These are phyloP conservation scores for Phengaris arion DNA, from an alignment of 2,888 invertebrate genomes.

Conservation along the genomic window DNA sequence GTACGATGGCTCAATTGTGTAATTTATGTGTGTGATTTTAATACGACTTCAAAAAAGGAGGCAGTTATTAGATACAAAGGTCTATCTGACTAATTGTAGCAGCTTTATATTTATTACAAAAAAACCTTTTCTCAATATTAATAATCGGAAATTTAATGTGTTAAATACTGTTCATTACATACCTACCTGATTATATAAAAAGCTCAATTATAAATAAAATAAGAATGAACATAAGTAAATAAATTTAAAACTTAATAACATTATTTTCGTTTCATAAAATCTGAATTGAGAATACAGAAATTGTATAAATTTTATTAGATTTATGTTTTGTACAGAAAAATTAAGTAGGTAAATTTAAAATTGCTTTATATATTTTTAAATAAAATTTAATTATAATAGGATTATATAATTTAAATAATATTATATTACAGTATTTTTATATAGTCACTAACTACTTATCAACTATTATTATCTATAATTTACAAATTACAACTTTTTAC, in stretches of 20 bases:
- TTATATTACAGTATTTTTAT: too few relatives aligned
- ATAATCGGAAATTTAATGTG: too few relatives aligned
- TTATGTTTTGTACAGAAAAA: neutral
- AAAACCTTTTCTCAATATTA: too few relatives aligned
- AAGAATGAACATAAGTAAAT: too few relatives aligned
- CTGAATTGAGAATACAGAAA: neutral
- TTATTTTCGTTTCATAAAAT: neutral
- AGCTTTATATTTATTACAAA: too few relatives aligned
- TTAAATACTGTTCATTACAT: too few relatives aligned
- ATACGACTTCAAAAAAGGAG: neutral
- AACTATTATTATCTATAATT: too few relatives aligned
- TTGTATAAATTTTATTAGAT: neutral
- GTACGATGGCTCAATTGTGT: conserved; percentile 36
- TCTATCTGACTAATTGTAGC: too few relatives aligned
- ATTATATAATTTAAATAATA: neutral
- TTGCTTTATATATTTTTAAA: neutral
- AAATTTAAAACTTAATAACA: too few relatives aligned
- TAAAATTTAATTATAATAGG: neutral
- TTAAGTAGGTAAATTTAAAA: neutral
- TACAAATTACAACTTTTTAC: neutral
- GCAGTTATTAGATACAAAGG: too few relatives aligned
- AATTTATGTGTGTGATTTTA: conserved; percentile 14
- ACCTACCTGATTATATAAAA: too few relatives aligned
- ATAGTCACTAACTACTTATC: neutral
- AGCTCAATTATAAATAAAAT: too few relatives aligned